phyloP scores from a whole-genome alignment of 2,113 vertebrate species.

The Fulica atra region DNA sequence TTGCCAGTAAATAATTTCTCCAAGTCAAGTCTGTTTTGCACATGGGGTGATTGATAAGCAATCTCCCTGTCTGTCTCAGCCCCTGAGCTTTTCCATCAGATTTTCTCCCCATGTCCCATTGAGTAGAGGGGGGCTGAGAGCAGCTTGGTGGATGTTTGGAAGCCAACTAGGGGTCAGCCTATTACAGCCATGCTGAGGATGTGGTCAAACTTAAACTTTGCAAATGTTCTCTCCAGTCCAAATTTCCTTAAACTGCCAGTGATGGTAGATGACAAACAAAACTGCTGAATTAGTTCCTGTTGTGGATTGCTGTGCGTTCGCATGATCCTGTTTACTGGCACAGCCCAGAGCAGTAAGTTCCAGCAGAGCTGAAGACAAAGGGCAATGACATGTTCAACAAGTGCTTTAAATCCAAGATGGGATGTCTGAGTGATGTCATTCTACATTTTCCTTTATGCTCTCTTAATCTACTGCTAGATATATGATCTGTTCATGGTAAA shows the following conservation, averaged over 20 bases:
- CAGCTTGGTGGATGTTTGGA: background rate
- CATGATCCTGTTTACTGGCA: background rate
- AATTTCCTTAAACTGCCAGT: background rate
- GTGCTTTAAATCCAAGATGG: background rate
- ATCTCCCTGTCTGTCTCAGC: background rate
- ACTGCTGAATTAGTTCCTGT: too few species aligned
- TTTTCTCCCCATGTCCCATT: background rate
- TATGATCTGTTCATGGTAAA: background rate
- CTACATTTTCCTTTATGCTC: background rate
- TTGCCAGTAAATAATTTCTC: background rate
- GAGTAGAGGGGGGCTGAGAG: background rate
- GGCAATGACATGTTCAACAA: background rate
- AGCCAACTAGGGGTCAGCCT: background rate
- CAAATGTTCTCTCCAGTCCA: background rate
- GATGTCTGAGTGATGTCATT: background rate
- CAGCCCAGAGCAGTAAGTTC: background rate
- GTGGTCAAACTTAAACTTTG: background rate
- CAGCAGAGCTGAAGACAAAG: background rate
- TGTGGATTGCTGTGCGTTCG: background rate
- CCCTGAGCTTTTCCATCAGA: background rate
- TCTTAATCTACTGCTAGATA: background rate
- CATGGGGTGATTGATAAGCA: background rate
- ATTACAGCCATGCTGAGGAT: rapidly evolving
- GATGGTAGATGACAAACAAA: background rate
- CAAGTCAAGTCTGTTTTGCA: background rate